These are phyloP conservation scores for Puma concolor DNA, from an alignment of 2,113 vertebrate species.

Conservation along the genomic window DNA sequence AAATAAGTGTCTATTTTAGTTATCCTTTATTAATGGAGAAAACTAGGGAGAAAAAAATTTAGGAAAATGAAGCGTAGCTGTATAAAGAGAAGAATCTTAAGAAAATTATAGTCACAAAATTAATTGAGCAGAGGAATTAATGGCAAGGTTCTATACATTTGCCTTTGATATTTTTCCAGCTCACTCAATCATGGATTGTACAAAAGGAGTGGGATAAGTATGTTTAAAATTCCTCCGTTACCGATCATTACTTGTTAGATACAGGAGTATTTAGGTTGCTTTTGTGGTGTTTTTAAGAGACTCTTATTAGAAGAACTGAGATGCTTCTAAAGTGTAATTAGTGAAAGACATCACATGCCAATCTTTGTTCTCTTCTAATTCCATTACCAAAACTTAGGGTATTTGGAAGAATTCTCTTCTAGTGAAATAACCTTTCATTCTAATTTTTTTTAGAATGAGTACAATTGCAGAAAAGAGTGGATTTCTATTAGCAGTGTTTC, in stretches of 20 bases:
- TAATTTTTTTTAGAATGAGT: neutral
- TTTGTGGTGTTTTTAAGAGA: neutral
- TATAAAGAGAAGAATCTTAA: neutral
- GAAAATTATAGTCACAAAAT: neutral
- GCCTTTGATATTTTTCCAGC: neutral
- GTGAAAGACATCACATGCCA: neutral
- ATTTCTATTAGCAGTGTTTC: neutral
- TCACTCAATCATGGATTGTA: neutral
- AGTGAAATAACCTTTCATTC: conserved; percentile 23
- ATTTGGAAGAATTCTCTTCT: neutral
- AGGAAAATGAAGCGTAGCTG: neutral
- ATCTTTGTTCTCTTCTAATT: neutral
- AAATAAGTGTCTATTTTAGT: neutral
- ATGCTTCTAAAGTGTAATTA: conserved; percentile 7
- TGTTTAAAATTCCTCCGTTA: neutral
- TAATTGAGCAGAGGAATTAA: neutral
- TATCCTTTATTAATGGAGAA: conserved; percentile 22
- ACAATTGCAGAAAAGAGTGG: neutral
- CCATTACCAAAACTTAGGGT: neutral
- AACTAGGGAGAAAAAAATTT: neutral
- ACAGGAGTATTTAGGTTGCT: neutral
- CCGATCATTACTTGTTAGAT: neutral
- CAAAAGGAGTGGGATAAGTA: neutral
- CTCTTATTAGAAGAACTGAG: neutral
- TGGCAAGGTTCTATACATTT: neutral